phyloP scores from a whole-genome alignment of 2,113 vertebrate species.

The Natator depressus region DNA sequence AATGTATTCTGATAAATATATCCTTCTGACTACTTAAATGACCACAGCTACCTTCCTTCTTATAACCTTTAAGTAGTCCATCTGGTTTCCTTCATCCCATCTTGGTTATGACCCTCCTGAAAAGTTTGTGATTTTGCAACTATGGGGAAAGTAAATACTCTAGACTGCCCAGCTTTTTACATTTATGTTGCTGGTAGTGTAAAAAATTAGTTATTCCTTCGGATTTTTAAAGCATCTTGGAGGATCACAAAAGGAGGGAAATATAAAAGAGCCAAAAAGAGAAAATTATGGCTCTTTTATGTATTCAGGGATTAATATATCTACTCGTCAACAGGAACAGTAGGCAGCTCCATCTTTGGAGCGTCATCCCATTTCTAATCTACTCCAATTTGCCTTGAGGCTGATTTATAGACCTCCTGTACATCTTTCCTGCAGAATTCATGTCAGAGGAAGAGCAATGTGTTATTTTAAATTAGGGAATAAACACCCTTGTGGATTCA shows the following conservation, averaged over 20 bases:
- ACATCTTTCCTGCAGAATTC: background rate
- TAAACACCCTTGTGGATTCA: background rate
- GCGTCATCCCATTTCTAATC: background rate
- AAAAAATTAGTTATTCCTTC: background rate
- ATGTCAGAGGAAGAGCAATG: background rate
- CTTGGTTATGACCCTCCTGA: background rate
- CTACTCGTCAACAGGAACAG: background rate
- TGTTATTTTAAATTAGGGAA: background rate
- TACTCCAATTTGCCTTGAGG: background rate
- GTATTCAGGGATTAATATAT: background rate
- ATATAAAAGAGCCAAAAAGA: background rate
- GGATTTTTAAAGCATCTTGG: background rate
- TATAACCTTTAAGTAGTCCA: background rate
- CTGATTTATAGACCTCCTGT: background rate
- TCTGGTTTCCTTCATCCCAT: background rate
- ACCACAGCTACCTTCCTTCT: background rate
- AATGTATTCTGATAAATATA: background rate
- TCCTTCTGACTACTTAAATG: fast-evolving
- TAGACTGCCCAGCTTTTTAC: background rate
- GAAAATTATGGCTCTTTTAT: background rate
- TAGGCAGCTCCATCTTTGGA: background rate
- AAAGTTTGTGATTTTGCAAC: background rate
- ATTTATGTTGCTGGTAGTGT: background rate
- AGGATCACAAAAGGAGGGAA: background rate
- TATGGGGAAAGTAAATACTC: background rate